Evolutionary conservation across 2,113 vertebrate species (phyloP), one percentile per base, ranked within the genome.

Genomic region (Sylvietta virens): DNA sequence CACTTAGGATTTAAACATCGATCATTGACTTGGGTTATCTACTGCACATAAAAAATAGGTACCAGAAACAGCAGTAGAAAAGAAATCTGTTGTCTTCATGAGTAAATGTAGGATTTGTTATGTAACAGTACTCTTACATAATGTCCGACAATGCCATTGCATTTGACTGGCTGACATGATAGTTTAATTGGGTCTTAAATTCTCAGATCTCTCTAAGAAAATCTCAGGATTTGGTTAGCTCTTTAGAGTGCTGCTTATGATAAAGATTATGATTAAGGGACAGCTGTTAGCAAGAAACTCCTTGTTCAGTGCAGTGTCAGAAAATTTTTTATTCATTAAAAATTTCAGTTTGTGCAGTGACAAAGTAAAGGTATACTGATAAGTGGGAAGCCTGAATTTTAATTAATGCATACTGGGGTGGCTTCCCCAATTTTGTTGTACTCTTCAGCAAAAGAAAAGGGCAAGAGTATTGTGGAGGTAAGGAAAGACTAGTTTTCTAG

Each of bases 141-240:
- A 78, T 48, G 22, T 62, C 35, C 78, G 37, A 39, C 28, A 78
- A 28, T 64, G 16, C 33, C 28, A 37, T 72, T 27, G 20, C 13
- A 26, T 54, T 84, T 95, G 72, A 10, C 54, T 87, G 47, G 21
- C 47, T 40, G 66, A 65, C 35, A 14, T 69, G 66, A 40, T 62
- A 42, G 15, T 83, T 95, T 90, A 91, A 66, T 80, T 61, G 26
- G 17, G 27, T 28, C 58, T 61, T 61, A 67, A 9, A 31, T 79
- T 95, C 50, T 86, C 30, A 88, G 74, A 37, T 79, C 66, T 95
- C 95, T 95, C 39, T 86, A 91, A 87, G 83, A 95, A 96, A 95
- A 85, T 69, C 60, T 4, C 15, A 79, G 67, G 47, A 91, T 54
- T 85, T 78, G 10, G 26, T 70, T 84, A 90, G 44, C 22, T 31